Evolutionary conservation across 2,888 invertebrate genomes (phyloP).

Genomic region (Epicampocera succincta): DNA sequence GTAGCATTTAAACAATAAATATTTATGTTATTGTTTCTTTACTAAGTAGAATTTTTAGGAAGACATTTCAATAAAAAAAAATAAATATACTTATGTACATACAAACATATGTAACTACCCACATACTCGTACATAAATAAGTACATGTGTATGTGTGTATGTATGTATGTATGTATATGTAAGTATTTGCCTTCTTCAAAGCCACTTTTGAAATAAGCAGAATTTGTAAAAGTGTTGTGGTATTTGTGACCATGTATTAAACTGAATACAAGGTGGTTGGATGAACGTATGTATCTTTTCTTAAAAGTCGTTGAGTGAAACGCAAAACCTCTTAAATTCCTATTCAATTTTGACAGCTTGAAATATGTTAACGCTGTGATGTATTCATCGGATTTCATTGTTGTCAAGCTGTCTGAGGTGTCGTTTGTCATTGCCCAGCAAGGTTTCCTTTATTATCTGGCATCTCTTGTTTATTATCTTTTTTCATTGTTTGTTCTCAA

Average conservation of each 20-base stretch:
- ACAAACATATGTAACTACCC: no score
- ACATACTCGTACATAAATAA: no score
- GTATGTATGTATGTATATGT: neutral
- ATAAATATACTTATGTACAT: neutral
- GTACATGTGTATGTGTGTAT: neutral
- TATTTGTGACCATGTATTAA: neutral
- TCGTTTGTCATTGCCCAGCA: constrained; percentile 68
- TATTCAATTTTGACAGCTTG: constrained; percentile 65
- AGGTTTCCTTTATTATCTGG: constrained; percentile 30
- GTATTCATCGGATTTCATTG: constrained; percentile 67
- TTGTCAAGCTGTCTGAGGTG: constrained; percentile 68
- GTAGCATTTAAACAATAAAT: constrained; percentile 23
- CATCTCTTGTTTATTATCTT: constrained; percentile 12
- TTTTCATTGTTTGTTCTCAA: constrained; percentile 29
- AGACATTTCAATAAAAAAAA: constrained; percentile 30
- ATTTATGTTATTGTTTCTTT: constrained; percentile 19
- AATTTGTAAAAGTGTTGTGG: constrained; percentile 31
- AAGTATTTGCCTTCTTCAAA: neutral
- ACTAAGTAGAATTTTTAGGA: constrained; percentile 1
- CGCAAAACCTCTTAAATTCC: constrained; percentile 65
- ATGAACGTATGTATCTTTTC: constrained; percentile 37
- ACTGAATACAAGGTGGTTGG: constrained; percentile 21
- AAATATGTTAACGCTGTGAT: constrained; percentile 66
- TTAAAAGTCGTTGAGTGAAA: constrained; percentile 56
- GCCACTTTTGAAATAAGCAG: constrained; percentile 17